Evolutionary conservation across 2,797 vertebrate genomes (phyloP).

Genomic region (Ceyx erithaca): DNA sequence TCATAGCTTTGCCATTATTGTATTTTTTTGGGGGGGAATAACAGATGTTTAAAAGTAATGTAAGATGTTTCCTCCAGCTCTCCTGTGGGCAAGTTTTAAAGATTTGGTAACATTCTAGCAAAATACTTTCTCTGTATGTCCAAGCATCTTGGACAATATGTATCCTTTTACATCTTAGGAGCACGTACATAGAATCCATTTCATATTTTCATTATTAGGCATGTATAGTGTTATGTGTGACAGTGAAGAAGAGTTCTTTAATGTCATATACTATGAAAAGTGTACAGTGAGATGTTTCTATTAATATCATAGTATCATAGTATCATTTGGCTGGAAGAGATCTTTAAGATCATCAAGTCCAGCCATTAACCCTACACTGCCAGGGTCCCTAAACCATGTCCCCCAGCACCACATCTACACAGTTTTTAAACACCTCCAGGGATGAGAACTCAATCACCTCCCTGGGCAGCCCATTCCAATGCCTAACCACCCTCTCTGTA

Average conservation of each 20-base stretch:
- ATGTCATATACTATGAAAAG: background rate
- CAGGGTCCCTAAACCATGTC: too few relatives aligned
- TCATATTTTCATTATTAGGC: background rate
- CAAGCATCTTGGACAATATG: background rate
- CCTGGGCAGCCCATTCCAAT: too few relatives aligned
- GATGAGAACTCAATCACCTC: too few relatives aligned
- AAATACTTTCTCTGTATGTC: background rate
- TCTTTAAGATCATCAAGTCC: too few relatives aligned
- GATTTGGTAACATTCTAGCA: background rate
- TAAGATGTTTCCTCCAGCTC: background rate
- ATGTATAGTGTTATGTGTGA: background rate
- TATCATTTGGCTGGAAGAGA: too few relatives aligned
- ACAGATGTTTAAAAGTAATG: background rate
- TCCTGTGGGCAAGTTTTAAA: background rate
- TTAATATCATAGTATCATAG: background rate
- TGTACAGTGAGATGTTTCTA: background rate
- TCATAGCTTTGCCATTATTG: background rate
- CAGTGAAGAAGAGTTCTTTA: conserved; percentile 1
- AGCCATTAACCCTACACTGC: too few relatives aligned
- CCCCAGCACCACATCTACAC: too few relatives aligned
- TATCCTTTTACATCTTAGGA: background rate
- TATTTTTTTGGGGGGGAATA: background rate
- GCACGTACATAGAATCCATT: background rate
- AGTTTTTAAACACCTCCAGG: too few relatives aligned
- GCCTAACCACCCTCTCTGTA: too few relatives aligned